Conservation (phyloP, 2,797 vertebrate species). For the Anguilla pacifica region DNA sequence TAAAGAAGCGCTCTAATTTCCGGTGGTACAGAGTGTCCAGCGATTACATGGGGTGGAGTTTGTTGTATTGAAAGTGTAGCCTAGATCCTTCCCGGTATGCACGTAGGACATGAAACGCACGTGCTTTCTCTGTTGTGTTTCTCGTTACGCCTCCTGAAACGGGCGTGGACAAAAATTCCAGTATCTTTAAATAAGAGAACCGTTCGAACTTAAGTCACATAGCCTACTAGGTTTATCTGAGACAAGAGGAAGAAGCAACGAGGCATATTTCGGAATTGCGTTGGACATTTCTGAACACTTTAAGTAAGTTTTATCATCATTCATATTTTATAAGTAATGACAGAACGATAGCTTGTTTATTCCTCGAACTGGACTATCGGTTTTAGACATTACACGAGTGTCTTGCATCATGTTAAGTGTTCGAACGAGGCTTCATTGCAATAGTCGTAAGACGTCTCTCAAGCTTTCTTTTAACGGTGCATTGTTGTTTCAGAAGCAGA, state of each 20-base stretch:
- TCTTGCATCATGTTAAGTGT: not conserved
- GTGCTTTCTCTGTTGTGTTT: constrained; percentile 57
- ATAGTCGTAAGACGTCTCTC: not conserved
- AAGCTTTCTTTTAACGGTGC: not conserved
- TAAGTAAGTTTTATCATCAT: constrained; percentile 48
- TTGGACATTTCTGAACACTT: constrained; percentile 28
- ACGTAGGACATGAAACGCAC: not conserved
- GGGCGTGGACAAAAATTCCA: constrained; percentile 53
- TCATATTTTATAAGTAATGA: not conserved
- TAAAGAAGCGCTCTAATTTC: too few relatives aligned
- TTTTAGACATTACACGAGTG: not conserved
- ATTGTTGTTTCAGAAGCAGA: too few relatives aligned
- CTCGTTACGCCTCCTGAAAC: constrained; percentile 41
- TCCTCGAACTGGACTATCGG: not conserved
- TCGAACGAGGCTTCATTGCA: not conserved
- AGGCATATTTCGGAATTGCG: constrained; percentile 41
- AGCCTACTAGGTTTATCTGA: not conserved
- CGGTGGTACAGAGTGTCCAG: not conserved
- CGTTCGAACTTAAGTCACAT: constrained; percentile 5
- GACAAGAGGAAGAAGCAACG: not conserved
- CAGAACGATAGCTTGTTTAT: not conserved
- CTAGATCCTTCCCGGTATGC: not conserved
- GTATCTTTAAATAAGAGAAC: constrained; percentile 52
- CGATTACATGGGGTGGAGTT: not conserved
- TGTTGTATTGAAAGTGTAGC: not conserved